phyloP scores from a whole-genome alignment of 1,140 invertebrate genomes.

The Diplogasteroides magnus region DNA sequence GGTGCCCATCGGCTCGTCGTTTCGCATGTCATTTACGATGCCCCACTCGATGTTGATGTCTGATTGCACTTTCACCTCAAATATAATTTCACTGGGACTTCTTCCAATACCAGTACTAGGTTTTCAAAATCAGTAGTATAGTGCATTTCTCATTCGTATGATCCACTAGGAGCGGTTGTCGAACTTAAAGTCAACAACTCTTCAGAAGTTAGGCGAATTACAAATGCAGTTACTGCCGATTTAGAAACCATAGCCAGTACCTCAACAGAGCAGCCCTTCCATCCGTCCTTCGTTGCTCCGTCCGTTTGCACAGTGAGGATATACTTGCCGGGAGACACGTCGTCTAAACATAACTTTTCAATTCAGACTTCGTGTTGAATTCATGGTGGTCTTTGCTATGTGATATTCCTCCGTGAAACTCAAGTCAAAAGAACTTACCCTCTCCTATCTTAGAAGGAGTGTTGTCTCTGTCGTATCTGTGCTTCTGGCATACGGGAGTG shows the following conservation, averaged over 20 bases:
- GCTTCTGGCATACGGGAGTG: neutral
- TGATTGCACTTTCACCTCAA: neutral
- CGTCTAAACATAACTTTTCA: neutral
- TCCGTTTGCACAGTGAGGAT: neutral
- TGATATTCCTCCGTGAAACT: too few species aligned
- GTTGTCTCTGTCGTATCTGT: neutral
- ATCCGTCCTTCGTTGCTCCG: neutral
- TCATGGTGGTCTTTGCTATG: too few species aligned
- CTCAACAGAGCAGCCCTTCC: neutral
- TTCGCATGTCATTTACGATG: neutral
- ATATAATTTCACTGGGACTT: neutral
- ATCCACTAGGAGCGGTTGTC: too few species aligned
- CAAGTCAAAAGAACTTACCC: too few species aligned
- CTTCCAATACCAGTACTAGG: neutral
- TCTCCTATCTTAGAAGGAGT: neutral
- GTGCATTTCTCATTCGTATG: too few species aligned
- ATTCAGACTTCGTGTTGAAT: too few species aligned
- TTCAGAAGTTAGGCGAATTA: too few species aligned
- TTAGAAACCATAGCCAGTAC: too few species aligned
- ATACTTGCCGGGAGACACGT: neutral
- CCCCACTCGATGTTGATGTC: neutral
- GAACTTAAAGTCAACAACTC: too few species aligned
- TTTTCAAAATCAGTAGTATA: too few species aligned
- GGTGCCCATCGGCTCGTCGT: neutral
- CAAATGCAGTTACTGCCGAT: too few species aligned